These are phyloP conservation scores for Lithophane socia DNA, from an alignment of 2,888 invertebrate species.

Conservation along the genomic window DNA sequence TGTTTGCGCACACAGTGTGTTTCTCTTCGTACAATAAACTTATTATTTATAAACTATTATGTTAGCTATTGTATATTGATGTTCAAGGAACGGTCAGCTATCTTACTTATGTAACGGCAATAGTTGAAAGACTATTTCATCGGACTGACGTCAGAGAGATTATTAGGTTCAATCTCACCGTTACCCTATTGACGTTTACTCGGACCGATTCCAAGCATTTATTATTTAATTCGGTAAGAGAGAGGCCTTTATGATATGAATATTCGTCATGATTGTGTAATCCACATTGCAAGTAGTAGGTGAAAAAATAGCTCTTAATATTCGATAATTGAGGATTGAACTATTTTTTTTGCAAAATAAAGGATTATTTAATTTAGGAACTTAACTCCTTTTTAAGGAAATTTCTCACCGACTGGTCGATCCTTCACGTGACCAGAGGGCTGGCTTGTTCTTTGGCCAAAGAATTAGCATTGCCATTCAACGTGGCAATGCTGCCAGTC, in stretches of 20 bases:
- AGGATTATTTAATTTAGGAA: too few species aligned
- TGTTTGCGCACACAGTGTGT: too few species aligned
- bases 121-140: neutral
- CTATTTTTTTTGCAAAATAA: slow-evolving; percentile 4
- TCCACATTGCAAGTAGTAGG: neutral
- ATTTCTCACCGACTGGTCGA: too few species aligned
- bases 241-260: neutral
- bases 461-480: too few species aligned
- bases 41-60: too few species aligned
- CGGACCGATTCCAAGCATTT: too few species aligned
- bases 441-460: too few species aligned
- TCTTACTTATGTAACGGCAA: neutral
- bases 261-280: neutral
- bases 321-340: too few species aligned
- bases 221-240: neutral
- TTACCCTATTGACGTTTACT: neutral
- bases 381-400: too few species aligned
- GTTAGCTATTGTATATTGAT: neutral
- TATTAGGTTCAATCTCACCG: neutral
- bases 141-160: neutral
- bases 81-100: neutral
- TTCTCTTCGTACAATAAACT: too few species aligned
- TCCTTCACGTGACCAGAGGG: too few species aligned
- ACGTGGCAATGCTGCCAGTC: too few species aligned
- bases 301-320: neutral